Conservation (phyloP, 2,888 invertebrate species). For the Archaeoteleia sp. region DNA sequence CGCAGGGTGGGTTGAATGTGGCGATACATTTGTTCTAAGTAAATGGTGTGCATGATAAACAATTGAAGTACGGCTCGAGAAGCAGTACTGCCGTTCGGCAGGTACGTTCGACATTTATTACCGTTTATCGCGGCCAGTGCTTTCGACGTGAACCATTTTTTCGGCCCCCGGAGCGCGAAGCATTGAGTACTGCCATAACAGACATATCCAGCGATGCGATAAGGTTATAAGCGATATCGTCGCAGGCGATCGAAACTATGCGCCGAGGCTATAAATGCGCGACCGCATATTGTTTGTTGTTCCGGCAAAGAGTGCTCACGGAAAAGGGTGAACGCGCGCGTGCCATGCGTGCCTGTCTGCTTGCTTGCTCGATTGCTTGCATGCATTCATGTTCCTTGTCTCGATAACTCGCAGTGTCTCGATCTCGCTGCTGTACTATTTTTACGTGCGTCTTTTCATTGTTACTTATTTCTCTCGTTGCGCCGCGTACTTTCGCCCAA, state of each 20-base stretch:
- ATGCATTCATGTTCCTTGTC: conserved; percentile 20
- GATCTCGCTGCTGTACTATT: conserved; percentile 66
- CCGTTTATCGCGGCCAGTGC: neutral
- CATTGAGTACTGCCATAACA: conserved; percentile 27
- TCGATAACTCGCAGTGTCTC: no score
- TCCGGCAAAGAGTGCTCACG: neutral
- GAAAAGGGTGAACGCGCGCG: conserved; percentile 42
- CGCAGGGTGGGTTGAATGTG: conserved; percentile 60
- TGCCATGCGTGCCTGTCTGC: conserved; percentile 38
- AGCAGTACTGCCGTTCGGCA: conserved; percentile 43
- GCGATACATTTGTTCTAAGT: conserved; percentile 66
- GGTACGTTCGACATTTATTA: conserved; percentile 51
- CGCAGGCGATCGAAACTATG: conserved; percentile 6
- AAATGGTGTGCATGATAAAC: conserved; percentile 67
- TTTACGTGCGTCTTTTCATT: conserved; percentile 60
- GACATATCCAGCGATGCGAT: conserved; percentile 34
- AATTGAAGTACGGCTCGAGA: conserved; percentile 54
- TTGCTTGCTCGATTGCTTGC: conserved; percentile 55
- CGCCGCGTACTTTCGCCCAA: conserved; percentile 58
- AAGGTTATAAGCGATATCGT: conserved; percentile 50
- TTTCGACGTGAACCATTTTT: conserved; percentile 9
- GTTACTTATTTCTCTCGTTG: conserved; percentile 57
- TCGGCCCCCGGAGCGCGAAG: conserved; percentile 15
- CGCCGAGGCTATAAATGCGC: conserved; percentile 6
- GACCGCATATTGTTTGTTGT: conserved; percentile 5